These are phyloP conservation scores for Iphiclides podalirius DNA, from an alignment of 2,888 invertebrate genomes.

Conservation along the genomic window DNA sequence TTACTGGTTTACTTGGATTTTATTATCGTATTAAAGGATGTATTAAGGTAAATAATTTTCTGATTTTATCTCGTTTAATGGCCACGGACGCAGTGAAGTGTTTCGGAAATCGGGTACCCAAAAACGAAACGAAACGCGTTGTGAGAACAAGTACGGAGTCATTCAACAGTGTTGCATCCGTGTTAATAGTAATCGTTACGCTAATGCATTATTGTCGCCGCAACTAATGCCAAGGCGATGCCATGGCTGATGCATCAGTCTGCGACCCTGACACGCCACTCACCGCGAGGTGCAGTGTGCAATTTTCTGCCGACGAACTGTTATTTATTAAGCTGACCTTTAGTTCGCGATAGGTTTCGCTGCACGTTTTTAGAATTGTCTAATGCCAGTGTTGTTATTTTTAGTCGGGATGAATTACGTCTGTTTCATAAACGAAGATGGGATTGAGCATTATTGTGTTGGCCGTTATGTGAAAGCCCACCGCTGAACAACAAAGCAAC, in stretches of 20 bases:
- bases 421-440: background rate
- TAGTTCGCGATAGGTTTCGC: background rate
- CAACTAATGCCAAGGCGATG: slow-evolving; percentile 15
- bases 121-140: too few relatives aligned
- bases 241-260: slow-evolving; percentile 3
- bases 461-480: background rate
- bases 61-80: too few relatives aligned
- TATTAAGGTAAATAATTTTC: too few relatives aligned
- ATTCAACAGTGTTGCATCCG: background rate
- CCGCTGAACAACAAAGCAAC: too few relatives aligned
- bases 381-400: background rate
- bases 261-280: slow-evolving; percentile 17
- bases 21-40: too few relatives aligned
- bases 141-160: too few relatives aligned
- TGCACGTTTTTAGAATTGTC: background rate
- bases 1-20: too few relatives aligned
- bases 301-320: background rate
- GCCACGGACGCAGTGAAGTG: too few relatives aligned
- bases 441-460: too few relatives aligned
- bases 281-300: background rate
- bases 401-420: background rate
- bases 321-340: background rate
- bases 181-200: background rate
- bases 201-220: background rate
- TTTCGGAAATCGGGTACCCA: too few relatives aligned